These are phyloP conservation scores for Bursaphelenchus okinawaensis DNA, from an alignment of 2,888 invertebrate genomes.

Conservation along the genomic window DNA sequence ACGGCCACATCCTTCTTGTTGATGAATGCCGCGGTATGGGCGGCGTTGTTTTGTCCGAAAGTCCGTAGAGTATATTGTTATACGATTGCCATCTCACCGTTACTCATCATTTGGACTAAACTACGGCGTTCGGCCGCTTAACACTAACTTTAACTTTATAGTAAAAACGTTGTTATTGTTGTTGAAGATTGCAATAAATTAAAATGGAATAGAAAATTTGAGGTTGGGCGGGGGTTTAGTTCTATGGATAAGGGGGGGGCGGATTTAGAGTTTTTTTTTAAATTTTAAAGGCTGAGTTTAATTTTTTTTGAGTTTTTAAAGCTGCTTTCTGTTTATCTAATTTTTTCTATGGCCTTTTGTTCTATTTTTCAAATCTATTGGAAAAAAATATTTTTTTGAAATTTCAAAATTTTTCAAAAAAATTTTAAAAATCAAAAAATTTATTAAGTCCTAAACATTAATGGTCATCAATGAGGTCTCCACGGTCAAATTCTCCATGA, in stretches of 20 bases:
- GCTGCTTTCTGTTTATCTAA: too few relatives aligned
- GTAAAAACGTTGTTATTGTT: not conserved
- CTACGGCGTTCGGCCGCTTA: not conserved
- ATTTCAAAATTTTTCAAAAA: too few relatives aligned
- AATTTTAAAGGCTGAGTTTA: too few relatives aligned
- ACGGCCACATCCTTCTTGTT: not conserved
- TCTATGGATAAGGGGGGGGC: too few relatives aligned
- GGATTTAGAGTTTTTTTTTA: too few relatives aligned
- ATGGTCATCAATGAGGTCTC: slow-evolving; percentile 6
- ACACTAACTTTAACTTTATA: not conserved
- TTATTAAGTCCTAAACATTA: not conserved
- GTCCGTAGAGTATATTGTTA: not conserved
- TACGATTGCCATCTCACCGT: slow-evolving; percentile 5
- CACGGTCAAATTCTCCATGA: not conserved
- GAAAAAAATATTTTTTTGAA: too few relatives aligned
- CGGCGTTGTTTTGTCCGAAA: slow-evolving; percentile 1
- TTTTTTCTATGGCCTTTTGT: too few relatives aligned
- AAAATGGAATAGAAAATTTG: not conserved
- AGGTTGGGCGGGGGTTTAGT: too few relatives aligned
- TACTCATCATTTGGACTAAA: not conserved
- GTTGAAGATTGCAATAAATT: not conserved
- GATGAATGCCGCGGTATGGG: not conserved
- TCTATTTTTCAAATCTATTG: too few relatives aligned
- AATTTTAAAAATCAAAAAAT: not conserved
- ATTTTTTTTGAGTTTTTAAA: too few relatives aligned